Base-by-base conservation (phyloP, 2,113 vertebrate species). In the Malaclemys terrapin region DNA sequence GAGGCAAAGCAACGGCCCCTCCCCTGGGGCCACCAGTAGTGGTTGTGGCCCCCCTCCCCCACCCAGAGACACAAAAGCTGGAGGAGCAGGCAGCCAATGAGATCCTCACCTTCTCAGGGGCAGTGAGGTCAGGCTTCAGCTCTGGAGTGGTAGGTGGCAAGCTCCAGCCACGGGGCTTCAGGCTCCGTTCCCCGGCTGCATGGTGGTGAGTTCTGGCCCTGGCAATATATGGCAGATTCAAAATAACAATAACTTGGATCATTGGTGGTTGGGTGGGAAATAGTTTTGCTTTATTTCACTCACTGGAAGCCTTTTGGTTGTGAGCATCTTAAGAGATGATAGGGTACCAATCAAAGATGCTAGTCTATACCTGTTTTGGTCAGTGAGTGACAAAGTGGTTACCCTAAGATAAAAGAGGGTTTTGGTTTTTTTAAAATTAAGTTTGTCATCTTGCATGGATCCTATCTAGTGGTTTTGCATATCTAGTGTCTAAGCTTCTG, bases 401-500 rank as follows among this genome's bases (percentile, higher is more conserved):
- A 22, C 35, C 35, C n/a, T 38, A 69, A 69, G 35, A n/a, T 69
- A 35, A n/a, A 69, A 38, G 65, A 38, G 19, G 4, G 12, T 59
- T n/a, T 59, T 20, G 29, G 4, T 62, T 82, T 38, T 88, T 95
- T 90, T 22, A 49, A 75, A 53, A 62, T 52, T 0, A 0, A 47
- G 3, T 45, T 47, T 93, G 29, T 87, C 87, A 45, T 83, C 69
- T 93, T 87, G 52, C 87, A 56, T 2, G 2, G 19, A 47, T 80
- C 13, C n/a, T 92, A 95, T 92, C 84, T 91, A 93, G 52, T 80
- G 59, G 8, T 27, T 5, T 45, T 0, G 0, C 81, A 42, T 80
- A 62, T 89, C 82, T 1, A 0, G 27, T 86, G 47, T 57, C n/a
- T 96, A 91, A 56, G 19, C 16, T 75, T 89, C 54, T 87, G 65